These are phyloP conservation scores for Hartigia nigra DNA, from an alignment of 2,888 invertebrate genomes.

Conservation along the genomic window DNA sequence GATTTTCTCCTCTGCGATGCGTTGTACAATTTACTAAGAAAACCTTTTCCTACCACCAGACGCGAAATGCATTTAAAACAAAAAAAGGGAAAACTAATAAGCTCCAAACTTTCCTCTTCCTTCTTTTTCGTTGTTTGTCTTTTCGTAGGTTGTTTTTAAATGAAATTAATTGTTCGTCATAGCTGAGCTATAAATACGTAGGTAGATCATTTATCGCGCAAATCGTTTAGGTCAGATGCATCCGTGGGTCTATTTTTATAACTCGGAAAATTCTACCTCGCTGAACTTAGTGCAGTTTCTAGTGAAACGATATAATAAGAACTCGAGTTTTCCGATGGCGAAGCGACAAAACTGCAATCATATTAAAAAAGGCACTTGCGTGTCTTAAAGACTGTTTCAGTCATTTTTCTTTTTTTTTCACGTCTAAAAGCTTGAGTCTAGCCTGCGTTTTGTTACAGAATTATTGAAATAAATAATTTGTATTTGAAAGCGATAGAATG, in stretches of 20 bases:
- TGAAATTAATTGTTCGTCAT: background rate
- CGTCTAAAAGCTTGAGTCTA: constrained; percentile 9
- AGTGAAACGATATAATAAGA: background rate
- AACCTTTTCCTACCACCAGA: background rate
- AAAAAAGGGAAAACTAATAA: background rate
- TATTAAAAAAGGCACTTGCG: background rate
- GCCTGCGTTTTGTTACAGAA: constrained; percentile 25
- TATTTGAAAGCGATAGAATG: no score
- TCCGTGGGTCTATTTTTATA: background rate
- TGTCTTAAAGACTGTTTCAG: constrained; percentile 1
- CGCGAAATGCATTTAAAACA: background rate
- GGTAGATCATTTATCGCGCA: background rate
- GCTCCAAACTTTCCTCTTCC: background rate
- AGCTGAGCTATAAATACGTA: background rate
- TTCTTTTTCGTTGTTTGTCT: background rate
- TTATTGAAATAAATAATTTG: constrained; percentile 42
- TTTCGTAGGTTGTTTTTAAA: background rate
- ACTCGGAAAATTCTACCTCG: background rate
- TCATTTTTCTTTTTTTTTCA: background rate
- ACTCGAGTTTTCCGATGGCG: background rate
- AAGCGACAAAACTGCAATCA: background rate
- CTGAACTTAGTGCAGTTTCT: background rate
- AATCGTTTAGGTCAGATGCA: background rate
- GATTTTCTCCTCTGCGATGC: background rate
- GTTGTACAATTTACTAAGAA: background rate